Base-by-base conservation (phyloP, 2,113 vertebrate species). In the Monarcha castaneiventris region DNA sequence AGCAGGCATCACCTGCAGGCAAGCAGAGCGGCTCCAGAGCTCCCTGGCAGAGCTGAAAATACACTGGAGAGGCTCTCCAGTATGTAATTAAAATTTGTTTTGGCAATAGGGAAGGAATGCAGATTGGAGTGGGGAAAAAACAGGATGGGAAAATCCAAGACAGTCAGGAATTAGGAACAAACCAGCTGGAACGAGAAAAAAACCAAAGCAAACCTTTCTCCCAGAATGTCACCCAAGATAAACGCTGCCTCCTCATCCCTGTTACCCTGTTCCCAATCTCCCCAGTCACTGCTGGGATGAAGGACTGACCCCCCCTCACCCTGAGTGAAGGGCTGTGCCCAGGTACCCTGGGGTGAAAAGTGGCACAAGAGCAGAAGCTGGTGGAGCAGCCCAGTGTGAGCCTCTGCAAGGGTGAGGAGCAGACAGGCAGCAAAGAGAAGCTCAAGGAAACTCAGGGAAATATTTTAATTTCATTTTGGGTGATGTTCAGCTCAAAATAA, bases 1-100 rank as follows among this genome's bases (percentile, higher is more conserved):
- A 89, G 92, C 72, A 86, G 96, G 79, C 79, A 84, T 77, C 90
- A 94, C 84, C 90, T 83, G 94, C 87, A 69, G 92, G 95, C 9
- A 0, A 85, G 92, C 79, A 64, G 46, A 73, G 78, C 11, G 4
- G 91, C 87, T 93, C 78, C 84, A 62, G 73, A 78, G 75, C 92
- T 63, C 44, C 76, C 79, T 84, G 89, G 69, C 84, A 86, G 80
- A 87, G 91, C 78, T 76, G 88, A 22, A 77, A 59, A 84, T 52
- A 33, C 90, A 41, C 56, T 21, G 48, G 88, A 90, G 82, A 90
- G 73, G 61, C 86, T 93, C 90, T 86, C 56, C 54, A 67, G 86
- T 29, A 19, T 5, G 13, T 90, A 86, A 95, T 96, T 77, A 86
- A 77, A 75, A 72, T 74, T 75, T 93, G 88, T 71, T 94, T 92